A percentile compares a stretch with the other conserved stretches of the same genome.
Conservation (phyloP, 2,113 vertebrate genomes). For the Callipepla californica region DNA sequence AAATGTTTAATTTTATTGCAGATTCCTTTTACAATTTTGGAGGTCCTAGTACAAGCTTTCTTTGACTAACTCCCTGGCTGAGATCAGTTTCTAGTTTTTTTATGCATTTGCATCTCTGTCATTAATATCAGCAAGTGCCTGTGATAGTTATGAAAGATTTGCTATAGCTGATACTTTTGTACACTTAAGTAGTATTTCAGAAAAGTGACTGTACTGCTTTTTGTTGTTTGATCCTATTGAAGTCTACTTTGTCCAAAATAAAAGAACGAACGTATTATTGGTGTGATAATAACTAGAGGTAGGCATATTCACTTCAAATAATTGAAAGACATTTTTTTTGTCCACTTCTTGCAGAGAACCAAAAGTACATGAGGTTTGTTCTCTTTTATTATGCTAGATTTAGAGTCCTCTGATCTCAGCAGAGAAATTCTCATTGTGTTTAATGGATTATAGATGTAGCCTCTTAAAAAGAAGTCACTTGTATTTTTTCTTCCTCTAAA, state of each 20-base stretch:
- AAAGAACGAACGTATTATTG: neutral
- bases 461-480: neutral
- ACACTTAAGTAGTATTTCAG: neutral
- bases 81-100: neutral
- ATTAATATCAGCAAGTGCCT: neutral
- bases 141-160: neutral
- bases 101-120: neutral
- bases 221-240: neutral
- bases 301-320: neutral
- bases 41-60: neutral
- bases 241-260: neutral
- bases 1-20: neutral
- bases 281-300: neutral
- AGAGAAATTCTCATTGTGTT: neutral
- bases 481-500: neutral
- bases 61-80: neutral
- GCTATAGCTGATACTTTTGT: neutral
- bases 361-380: neutral
- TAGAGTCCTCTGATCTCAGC: neutral
- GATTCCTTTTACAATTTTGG: neutral
- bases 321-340: neutral
- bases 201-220: neutral
- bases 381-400: neutral
- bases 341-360: neutral
- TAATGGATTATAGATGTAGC: neutral